Conservation (phyloP, 2,113 vertebrate genomes). For the Falco punctatus region DNA sequence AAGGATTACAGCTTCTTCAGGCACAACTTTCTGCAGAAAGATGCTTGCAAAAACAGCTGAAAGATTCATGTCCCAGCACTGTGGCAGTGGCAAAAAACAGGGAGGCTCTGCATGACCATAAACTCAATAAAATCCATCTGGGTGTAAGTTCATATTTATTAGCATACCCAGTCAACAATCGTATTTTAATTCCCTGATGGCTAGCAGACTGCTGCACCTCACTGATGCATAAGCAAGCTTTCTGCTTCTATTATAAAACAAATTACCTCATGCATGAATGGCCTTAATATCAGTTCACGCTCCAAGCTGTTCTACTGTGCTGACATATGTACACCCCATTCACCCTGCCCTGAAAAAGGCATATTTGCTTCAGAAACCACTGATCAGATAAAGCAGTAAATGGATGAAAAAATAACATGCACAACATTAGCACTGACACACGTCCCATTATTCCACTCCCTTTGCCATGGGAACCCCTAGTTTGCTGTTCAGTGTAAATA, state of each 20-base stretch:
- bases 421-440: background rate
- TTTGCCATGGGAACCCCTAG: background rate
- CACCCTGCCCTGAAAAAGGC: background rate
- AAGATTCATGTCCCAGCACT: background rate
- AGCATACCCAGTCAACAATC: background rate
- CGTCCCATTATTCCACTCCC: background rate
- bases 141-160: background rate
- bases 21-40: background rate
- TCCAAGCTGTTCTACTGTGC: slow-evolving; percentile 56
- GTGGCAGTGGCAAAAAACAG: background rate
- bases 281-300: slow-evolving; percentile 34
- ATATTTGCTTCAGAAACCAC: background rate
- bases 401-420: background rate
- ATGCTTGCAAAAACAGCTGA: rapidly evolving
- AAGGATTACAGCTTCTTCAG: background rate
- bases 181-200: background rate
- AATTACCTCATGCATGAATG: slow-evolving; percentile 46
- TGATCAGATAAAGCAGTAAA: background rate
- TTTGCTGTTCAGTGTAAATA: background rate
- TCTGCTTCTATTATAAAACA: slow-evolving; percentile 44
- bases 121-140: background rate
- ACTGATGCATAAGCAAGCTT: background rate
- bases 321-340: background rate
- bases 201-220: slow-evolving; percentile 34
- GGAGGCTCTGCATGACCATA: background rate